phyloP scores from a whole-genome alignment of 2,888 invertebrate species.

The Byasa hedistus region DNA sequence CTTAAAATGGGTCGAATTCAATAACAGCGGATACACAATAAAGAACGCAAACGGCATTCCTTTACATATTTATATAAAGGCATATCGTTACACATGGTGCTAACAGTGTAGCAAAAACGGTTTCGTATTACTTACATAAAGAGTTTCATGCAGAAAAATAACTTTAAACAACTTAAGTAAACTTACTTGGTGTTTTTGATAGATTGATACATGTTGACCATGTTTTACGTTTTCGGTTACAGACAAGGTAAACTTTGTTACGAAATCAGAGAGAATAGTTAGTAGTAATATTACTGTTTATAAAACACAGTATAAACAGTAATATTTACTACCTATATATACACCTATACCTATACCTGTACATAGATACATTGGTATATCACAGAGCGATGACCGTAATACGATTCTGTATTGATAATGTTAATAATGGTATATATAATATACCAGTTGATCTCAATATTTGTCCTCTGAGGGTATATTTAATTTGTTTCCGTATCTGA shows the following conservation, averaged over 20 bases:
- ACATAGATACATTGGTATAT: no score
- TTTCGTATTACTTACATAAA: background rate
- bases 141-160: background rate
- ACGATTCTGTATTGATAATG: background rate
- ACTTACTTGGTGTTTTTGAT: no score
- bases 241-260: no score
- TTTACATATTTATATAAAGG: constrained; percentile 54
- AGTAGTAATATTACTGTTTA: no score
- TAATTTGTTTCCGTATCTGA: background rate
- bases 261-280: no score
- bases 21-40: constrained; percentile 37
- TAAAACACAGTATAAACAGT: no score
- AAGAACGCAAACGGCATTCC: constrained; percentile 49
- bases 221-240: no score
- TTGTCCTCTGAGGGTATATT: background rate
- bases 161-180: no score
- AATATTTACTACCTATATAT: no score
- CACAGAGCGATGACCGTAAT: background rate
- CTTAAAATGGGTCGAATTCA: constrained; percentile 45
- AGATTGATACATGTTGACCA: no score
- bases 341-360: no score
- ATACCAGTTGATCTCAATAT: background rate
- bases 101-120: constrained; percentile 1
- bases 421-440: background rate
- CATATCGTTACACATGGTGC: constrained; percentile 38